Evolutionary conservation across 2,888 invertebrate genomes (phyloP).

Genomic region (Allygus modestus): DNA sequence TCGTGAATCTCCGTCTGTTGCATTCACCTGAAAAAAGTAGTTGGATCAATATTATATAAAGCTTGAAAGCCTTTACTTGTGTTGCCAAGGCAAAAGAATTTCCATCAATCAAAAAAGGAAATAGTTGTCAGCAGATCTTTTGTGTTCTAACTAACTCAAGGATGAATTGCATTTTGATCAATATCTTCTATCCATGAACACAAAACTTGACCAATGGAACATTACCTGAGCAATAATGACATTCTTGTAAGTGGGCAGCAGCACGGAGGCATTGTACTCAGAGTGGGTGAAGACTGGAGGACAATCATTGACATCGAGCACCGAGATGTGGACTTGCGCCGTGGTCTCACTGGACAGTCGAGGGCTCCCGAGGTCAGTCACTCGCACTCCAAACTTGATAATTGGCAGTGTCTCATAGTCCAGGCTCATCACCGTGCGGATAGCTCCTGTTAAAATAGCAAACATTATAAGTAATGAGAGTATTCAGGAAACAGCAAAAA

Average conservation of each 20-base stretch:
- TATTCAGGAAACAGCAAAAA: no score
- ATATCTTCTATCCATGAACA: no score
- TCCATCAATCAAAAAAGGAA: no score
- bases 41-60: neutral
- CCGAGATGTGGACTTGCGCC: slow-evolving; percentile 87
- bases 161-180: no score
- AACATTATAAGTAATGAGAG: neutral
- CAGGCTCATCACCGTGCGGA: slow-evolving; percentile 85
- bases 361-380: slow-evolving; percentile 90
- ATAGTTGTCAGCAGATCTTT: no score
- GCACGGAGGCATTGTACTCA: slow-evolving; percentile 85
- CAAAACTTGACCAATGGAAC: no score
- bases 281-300: slow-evolving; percentile 87
- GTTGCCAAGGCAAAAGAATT: no score
- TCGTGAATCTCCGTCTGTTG: slow-evolving; percentile 85
- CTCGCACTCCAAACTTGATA: slow-evolving; percentile 90
- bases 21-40: slow-evolving; percentile 74
- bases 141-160: no score
- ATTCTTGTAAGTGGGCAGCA: slow-evolving; percentile 89
- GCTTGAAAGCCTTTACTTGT: no score
- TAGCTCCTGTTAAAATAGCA: slow-evolving; percentile 84
- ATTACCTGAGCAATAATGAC: slow-evolving; percentile 83
- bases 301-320: slow-evolving; percentile 93
- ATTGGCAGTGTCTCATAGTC: slow-evolving; percentile 86
- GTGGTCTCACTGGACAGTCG: slow-evolving; percentile 86